A percentile compares a stretch with the other conserved stretches of the same genome.
phyloP scores from a whole-genome alignment of 2,888 invertebrate genomes.

The Margaritifera margaritifera region DNA sequence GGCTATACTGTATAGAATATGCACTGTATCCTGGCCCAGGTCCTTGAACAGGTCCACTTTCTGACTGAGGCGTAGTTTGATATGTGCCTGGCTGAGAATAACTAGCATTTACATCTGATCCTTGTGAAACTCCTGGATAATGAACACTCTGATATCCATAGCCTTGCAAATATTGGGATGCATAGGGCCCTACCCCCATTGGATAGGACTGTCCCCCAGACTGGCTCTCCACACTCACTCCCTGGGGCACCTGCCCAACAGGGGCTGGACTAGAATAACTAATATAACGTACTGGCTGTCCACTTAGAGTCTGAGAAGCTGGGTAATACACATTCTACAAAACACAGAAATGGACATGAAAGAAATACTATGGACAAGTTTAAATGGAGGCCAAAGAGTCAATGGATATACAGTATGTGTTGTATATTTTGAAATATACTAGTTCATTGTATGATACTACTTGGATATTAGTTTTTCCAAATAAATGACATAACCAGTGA shows the following conservation, averaged over 20 bases:
- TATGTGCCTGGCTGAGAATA: constrained; percentile 2
- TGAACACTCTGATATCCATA: constrained; percentile 16
- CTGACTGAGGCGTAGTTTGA: too few species aligned
- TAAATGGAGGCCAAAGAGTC: background rate
- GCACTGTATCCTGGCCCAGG: too few species aligned
- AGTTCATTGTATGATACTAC: too few species aligned
- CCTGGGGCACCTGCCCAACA: constrained; percentile 21
- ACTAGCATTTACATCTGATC: constrained; percentile 4
- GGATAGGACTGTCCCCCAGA: constrained; percentile 9
- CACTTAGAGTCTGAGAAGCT: constrained; percentile 36
- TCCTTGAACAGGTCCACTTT: too few species aligned
- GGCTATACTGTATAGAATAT: too few species aligned
- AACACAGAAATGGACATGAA: constrained; percentile 3
- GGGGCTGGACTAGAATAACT: constrained; percentile 28
- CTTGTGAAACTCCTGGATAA: constrained; percentile 16
- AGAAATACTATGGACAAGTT: background rate
- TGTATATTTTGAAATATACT: too few species aligned
- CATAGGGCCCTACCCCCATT: constrained; percentile 12
- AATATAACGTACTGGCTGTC: constrained; percentile 51
- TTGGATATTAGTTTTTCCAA: too few species aligned
- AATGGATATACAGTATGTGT: background rate
- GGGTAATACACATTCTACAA: constrained; percentile 50
- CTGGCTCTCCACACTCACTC: constrained; percentile 4
- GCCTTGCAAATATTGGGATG: constrained; percentile 12
- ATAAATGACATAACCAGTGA: too few species aligned